Evolutionary conservation across 2,113 vertebrate species (phyloP).

Genomic region (Cyphomyrus plagiostoma): DNA sequence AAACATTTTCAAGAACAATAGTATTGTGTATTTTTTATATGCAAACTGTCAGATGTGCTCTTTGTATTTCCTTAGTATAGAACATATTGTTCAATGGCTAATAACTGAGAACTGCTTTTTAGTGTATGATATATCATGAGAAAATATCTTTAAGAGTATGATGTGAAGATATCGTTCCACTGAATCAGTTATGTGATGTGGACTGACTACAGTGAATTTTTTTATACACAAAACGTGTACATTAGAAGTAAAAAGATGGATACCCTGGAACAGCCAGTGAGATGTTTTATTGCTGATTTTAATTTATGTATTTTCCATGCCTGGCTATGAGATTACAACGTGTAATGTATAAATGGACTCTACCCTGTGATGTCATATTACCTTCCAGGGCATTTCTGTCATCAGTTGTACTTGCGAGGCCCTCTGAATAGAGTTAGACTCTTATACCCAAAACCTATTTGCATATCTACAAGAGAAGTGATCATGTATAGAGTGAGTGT

Average conservation of each 20-base stretch:
- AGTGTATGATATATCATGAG: background rate
- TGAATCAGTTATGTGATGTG: background rate
- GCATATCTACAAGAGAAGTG: background rate
- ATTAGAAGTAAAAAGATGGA: background rate
- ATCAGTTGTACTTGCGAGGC: background rate
- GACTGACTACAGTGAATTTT: background rate
- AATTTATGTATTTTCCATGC: background rate
- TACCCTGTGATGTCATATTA: background rate
- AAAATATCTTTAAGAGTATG: background rate
- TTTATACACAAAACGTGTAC: background rate
- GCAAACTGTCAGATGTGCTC: background rate
- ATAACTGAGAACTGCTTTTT: background rate
- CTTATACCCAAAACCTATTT: background rate
- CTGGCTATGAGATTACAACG: background rate
- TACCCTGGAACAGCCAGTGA: background rate
- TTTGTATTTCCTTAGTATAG: background rate
- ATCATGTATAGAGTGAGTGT: background rate
- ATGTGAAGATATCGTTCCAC: background rate
- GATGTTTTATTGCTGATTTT: background rate
- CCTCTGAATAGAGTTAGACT: background rate
- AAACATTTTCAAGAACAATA: background rate
- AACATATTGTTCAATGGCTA: background rate
- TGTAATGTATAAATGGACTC: background rate
- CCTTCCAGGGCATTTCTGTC: background rate
- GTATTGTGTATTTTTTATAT: background rate